These are phyloP conservation scores for Morone chrysops DNA, from an alignment of 2,113 vertebrate genomes.

Conservation along the genomic window DNA sequence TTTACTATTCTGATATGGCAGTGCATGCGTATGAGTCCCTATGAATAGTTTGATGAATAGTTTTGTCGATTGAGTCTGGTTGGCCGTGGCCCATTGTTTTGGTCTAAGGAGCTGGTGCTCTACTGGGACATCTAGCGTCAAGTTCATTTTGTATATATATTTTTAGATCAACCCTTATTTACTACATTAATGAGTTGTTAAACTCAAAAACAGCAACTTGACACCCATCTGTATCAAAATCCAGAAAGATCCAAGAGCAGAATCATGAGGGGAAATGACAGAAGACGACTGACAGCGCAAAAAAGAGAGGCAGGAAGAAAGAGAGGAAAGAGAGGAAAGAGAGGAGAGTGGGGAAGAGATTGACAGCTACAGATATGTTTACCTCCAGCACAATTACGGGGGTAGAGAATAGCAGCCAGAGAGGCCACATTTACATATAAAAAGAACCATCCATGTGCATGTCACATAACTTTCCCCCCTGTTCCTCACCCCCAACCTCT, in stretches of 20 bases:
- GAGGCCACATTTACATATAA: slow-evolving; percentile 63
- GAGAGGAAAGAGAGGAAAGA: slow-evolving; percentile 3
- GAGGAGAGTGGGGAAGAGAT: slow-evolving; percentile 9
- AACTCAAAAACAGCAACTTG: not conserved
- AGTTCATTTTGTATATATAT: not conserved
- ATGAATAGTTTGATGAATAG: too few species aligned
- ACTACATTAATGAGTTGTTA: not conserved
- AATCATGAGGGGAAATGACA: not conserved
- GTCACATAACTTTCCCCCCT: slow-evolving; percentile 33
- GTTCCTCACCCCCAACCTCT: slow-evolving; percentile 27
- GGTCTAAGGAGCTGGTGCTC: too few species aligned
- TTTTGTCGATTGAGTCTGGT: too few species aligned
- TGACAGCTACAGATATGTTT: slow-evolving; percentile 36
- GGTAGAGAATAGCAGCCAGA: not conserved
- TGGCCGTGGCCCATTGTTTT: too few species aligned
- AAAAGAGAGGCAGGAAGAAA: not conserved
- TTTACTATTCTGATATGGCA: too few species aligned
- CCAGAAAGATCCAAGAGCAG: not conserved
- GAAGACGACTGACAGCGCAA: slow-evolving; percentile 3
- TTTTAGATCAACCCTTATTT: not conserved
- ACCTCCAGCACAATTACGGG: slow-evolving; percentile 14
- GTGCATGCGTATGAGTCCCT: too few species aligned
- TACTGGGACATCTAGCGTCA: too few species aligned
- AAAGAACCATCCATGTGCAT: slow-evolving; percentile 48
- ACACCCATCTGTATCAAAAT: not conserved